These are phyloP conservation scores for Aurelia sp. DNA, from an alignment of 30 jellyfish, hydroid and myxozoan genomes.

Conservation along the genomic window DNA sequence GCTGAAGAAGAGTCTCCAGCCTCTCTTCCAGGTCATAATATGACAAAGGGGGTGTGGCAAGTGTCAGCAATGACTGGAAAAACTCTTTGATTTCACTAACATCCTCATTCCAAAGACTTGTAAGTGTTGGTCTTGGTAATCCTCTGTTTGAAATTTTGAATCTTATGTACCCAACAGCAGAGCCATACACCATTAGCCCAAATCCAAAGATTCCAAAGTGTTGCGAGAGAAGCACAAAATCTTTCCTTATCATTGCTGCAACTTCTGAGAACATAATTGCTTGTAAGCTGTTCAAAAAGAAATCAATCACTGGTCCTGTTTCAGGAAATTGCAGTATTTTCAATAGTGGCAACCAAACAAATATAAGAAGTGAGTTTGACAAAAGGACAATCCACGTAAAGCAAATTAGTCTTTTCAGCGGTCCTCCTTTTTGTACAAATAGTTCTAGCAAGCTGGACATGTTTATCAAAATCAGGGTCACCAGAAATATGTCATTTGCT, in stretches of 20 bases:
- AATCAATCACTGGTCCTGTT: conserved; percentile 73
- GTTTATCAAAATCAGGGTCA: conserved; percentile 64
- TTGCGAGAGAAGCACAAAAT: conserved; percentile 72
- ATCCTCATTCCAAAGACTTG: conserved; percentile 68
- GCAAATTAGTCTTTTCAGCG: conserved; percentile 76
- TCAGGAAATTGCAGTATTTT: conserved; percentile 81
- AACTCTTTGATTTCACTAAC: conserved; percentile 70
- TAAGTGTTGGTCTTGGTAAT: conserved; percentile 43
- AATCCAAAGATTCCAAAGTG: conserved; percentile 69
- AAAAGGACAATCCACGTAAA: conserved; percentile 76
- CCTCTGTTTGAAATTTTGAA: conserved; percentile 61
- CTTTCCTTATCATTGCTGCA: conserved; percentile 91
- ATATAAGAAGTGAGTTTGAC: conserved; percentile 72
- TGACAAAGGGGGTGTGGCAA: conserved; percentile 74
- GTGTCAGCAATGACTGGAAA: conserved; percentile 52
- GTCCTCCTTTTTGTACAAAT: conserved; percentile 95
- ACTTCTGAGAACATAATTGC: conserved; percentile 86
- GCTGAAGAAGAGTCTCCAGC: conserved; percentile 75
- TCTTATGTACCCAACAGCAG: conserved; percentile 71
- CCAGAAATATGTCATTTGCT: conserved; percentile 82
- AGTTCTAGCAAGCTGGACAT: conserved; percentile 90
- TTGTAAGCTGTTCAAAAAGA: conserved; percentile 72
- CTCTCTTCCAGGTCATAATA: conserved; percentile 81
- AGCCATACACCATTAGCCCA: conserved; percentile 85
- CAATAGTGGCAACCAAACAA: conserved; percentile 85